phyloP scores from a whole-genome alignment of 2,888 invertebrate species.

The Tetragonula carbonaria region DNA sequence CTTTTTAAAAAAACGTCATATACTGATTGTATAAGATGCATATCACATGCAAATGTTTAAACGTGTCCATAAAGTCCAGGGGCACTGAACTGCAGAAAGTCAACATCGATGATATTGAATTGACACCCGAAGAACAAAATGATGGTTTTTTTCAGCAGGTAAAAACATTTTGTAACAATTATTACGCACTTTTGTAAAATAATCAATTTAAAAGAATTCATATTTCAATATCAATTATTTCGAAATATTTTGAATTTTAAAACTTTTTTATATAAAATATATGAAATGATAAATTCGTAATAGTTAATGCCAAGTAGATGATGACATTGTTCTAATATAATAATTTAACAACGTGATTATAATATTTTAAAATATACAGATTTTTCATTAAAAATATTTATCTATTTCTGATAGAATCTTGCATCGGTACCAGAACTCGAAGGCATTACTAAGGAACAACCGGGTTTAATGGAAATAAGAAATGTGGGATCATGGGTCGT shows the following conservation, averaged over 20 bases:
- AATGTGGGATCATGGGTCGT: constrained; percentile 87
- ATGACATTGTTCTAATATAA: neutral
- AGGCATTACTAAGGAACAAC: constrained; percentile 86
- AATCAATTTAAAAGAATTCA: neutral
- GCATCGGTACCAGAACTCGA: constrained; percentile 85
- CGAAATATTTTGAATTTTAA: neutral
- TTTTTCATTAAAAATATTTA: constrained; percentile 41
- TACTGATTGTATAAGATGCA: constrained; percentile 72
- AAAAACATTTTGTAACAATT: constrained; percentile 76
- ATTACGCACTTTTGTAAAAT: neutral
- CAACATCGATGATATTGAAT: constrained; percentile 86
- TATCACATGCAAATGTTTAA: constrained; percentile 91
- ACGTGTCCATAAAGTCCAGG: constrained; percentile 88
- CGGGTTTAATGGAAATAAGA: constrained; percentile 86
- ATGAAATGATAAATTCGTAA: neutral
- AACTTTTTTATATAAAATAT: neutral
- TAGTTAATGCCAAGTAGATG: neutral
- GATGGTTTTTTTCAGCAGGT: constrained; percentile 90
- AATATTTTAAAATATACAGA: neutral
- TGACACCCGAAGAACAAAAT: constrained; percentile 86
- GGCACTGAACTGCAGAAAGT: constrained; percentile 86
- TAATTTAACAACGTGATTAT: neutral
- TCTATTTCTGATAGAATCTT: constrained; percentile 84
- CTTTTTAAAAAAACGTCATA: constrained; percentile 31
- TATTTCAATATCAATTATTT: neutral